phyloP scores from a whole-genome alignment of 2,888 invertebrate genomes.

The Lasiommata megera region DNA sequence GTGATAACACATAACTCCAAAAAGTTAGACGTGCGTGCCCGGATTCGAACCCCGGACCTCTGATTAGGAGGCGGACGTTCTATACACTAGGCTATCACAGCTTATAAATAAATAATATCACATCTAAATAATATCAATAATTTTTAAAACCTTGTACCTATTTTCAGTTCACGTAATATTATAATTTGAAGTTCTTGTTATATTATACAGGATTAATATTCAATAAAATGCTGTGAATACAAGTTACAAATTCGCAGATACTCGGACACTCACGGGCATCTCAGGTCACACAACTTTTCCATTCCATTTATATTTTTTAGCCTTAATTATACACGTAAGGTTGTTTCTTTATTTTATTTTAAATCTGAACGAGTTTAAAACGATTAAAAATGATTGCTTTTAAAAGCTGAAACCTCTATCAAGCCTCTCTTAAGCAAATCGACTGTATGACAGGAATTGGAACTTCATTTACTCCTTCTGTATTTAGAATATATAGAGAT shows the following conservation, averaged over 20 bases:
- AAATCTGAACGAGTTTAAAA: not conserved
- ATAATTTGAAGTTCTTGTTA: too few relatives aligned
- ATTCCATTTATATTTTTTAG: not conserved
- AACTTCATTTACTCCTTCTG: not conserved
- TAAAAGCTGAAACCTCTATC: not conserved
- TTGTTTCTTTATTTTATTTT: not conserved
- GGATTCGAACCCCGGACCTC: too few relatives aligned
- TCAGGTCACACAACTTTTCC: not conserved
- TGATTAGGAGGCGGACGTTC: too few relatives aligned
- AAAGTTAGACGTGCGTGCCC: too few relatives aligned
- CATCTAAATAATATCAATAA: too few relatives aligned
- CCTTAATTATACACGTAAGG: not conserved
- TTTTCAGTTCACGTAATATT: too few relatives aligned
- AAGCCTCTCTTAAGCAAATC: not conserved
- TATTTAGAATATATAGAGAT: not conserved
- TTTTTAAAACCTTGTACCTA: too few relatives aligned
- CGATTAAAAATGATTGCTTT: not conserved
- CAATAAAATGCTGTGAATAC: too few relatives aligned
- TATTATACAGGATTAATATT: too few relatives aligned
- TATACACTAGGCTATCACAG: too few relatives aligned
- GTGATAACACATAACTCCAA: too few relatives aligned
- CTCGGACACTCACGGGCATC: not conserved
- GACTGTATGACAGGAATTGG: not conserved
- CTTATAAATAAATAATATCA: too few relatives aligned
- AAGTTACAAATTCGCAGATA: not conserved